Evolutionary conservation across 2,888 invertebrate genomes (phyloP).

Genomic region (Drosophila suboccidentalis): DNA sequence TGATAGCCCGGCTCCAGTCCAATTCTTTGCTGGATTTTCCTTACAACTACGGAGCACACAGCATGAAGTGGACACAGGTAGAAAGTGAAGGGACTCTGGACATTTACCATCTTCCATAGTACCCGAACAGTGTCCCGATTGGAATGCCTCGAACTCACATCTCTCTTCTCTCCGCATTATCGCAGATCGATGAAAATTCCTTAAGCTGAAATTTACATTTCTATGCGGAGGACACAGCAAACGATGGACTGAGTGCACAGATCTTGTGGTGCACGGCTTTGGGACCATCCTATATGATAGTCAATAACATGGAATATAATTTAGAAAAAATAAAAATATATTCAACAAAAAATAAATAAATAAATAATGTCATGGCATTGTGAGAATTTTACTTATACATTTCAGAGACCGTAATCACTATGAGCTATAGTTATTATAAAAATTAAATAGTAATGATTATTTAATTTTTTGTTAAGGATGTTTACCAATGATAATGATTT

Average conservation of each 20-base stretch:
- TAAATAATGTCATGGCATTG: neutral
- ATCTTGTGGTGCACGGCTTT: neutral
- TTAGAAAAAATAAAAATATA: slow-evolving; percentile 17
- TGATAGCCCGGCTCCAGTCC: slow-evolving; percentile 84
- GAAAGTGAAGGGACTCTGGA: rapidly evolving
- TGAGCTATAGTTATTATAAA: no score
- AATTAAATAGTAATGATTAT: no score
- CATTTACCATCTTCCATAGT: slow-evolving; percentile 60
- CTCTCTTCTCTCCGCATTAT: neutral
- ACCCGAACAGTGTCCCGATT: slow-evolving; percentile 55
- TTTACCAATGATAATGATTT: no score
- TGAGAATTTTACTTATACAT: neutral
- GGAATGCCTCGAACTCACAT: slow-evolving; percentile 26
- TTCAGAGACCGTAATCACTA: neutral
- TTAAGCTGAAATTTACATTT: neutral
- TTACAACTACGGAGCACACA: slow-evolving; percentile 52
- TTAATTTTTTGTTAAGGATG: no score
- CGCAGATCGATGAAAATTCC: neutral
- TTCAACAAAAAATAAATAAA: neutral
- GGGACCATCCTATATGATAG: slow-evolving; percentile 20
- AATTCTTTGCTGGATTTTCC: slow-evolving; percentile 71
- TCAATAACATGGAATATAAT: slow-evolving; percentile 13
- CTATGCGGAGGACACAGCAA: neutral
- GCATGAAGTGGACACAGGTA: neutral
- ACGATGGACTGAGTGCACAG: neutral